Conservation (phyloP, 2,888 invertebrate genomes). For the Gari tellinella region DNA sequence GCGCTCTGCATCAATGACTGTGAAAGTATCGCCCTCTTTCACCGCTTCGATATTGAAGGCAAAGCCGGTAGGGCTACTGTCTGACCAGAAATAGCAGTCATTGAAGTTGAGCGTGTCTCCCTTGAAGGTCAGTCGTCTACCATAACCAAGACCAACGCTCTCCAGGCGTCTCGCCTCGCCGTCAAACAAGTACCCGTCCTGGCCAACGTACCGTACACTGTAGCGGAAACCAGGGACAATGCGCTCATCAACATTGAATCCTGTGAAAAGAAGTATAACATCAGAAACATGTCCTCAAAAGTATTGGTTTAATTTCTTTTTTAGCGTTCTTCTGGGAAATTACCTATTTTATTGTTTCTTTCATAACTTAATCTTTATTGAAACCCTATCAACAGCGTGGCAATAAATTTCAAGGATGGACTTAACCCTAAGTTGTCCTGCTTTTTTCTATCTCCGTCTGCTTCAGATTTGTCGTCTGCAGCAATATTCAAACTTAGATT, state of each 20-base stretch:
- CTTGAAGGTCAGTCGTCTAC: constrained; percentile 90
- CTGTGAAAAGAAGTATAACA: constrained; percentile 79
- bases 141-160: constrained; percentile 90
- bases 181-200: constrained; percentile 88
- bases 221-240: constrained; percentile 91
- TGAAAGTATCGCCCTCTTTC: constrained; percentile 89
- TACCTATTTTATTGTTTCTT: no score
- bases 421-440: no score
- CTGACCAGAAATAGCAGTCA: constrained; percentile 91
- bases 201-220: constrained; percentile 87
- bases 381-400: no score
- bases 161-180: constrained; percentile 89
- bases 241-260: constrained; percentile 90
- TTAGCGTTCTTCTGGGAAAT: no score
- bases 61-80: constrained; percentile 90
- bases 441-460: no score
- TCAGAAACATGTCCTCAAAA: neutral
- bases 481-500: no score
- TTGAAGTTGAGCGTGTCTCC: constrained; percentile 87
- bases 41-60: constrained; percentile 87
- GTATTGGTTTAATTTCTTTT: no score
- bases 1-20: constrained; percentile 86
- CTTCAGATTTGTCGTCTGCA: no score
- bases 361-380: no score
- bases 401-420: no score